Conservation (phyloP, 64 coral and sea anemone genomes). For the Porites lutea region DNA sequence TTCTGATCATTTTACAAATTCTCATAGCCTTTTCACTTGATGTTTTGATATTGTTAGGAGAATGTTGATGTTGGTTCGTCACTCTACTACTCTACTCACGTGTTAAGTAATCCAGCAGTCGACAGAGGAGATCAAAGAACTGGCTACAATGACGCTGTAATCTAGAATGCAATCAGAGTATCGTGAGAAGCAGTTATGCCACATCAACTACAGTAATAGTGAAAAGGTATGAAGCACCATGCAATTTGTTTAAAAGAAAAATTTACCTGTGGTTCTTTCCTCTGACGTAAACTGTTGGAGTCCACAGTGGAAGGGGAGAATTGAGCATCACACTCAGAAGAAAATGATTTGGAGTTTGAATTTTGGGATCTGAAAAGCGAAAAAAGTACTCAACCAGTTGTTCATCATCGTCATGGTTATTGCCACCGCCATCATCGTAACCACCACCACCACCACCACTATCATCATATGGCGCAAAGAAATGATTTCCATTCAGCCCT, state of each 20-base stretch:
- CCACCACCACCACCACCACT: too few species aligned
- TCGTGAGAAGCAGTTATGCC: too few species aligned
- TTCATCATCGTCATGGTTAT: too few species aligned
- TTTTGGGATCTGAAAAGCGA: slow-evolving; percentile 70
- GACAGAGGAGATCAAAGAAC: slow-evolving; percentile 92
- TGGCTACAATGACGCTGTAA: slow-evolving; percentile 85
- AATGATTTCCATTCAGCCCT: too few species aligned
- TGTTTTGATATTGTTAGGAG: too few species aligned
- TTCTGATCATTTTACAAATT: too few species aligned
- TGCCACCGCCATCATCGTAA: background rate
- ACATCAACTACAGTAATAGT: too few species aligned
- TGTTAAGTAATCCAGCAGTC: slow-evolving; percentile 91
- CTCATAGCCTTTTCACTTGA: too few species aligned
- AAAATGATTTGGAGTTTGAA: slow-evolving; percentile 94
- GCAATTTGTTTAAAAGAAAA: background rate
- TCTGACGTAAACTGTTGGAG: slow-evolving; percentile 82
- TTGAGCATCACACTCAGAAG: slow-evolving; percentile 82
- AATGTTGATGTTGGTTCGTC: too few species aligned
- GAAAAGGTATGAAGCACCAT: too few species aligned
- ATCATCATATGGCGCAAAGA: too few species aligned
- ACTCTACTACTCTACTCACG: slow-evolving; percentile 15
- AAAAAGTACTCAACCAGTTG: background rate
- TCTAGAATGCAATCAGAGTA: slow-evolving; percentile 26
- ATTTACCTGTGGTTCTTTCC: slow-evolving; percentile 84
- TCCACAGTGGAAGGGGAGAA: slow-evolving; percentile 89